phyloP scores from a whole-genome alignment of 1,140 invertebrate genomes.

The Eumaeus atala region DNA sequence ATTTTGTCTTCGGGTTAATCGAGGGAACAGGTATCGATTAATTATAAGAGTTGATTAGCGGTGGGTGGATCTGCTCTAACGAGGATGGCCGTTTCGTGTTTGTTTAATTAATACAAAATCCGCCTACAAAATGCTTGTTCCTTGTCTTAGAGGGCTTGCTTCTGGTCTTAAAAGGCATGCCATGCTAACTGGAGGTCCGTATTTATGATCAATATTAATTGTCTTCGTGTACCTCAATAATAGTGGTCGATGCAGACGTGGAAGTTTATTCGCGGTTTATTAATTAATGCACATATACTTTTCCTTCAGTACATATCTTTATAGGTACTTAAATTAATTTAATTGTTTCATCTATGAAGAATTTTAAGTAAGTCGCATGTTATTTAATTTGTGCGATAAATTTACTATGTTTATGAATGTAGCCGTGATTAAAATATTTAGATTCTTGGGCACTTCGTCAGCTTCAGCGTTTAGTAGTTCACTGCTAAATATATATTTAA shows the following conservation, averaged over 20 bases:
- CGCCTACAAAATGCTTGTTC: constrained; percentile 27
- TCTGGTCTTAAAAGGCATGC: constrained; percentile 37
- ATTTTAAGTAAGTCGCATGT: background rate
- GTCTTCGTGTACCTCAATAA: background rate
- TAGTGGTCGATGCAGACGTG: background rate
- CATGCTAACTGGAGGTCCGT: background rate
- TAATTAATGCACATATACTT: background rate
- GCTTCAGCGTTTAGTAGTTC: no score
- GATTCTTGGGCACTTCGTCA: no score
- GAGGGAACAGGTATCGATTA: constrained; percentile 41
- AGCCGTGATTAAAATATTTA: no score
- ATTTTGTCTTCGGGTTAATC: constrained; percentile 34
- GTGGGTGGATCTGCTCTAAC: constrained; percentile 47
- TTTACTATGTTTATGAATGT: background rate
- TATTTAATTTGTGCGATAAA: background rate
- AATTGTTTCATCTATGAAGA: no score
- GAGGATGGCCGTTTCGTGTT: constrained; percentile 47
- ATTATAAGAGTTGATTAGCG: constrained; percentile 56
- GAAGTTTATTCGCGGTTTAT: background rate
- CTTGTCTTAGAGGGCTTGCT: constrained; percentile 25
- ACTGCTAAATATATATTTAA: no score
- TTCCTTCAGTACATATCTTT: no score
- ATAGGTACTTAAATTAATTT: no score
- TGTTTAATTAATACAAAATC: constrained; percentile 50
- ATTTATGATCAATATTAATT: constrained; percentile 2